Evolutionary conservation across 2,113 vertebrate genomes (phyloP), one percentile per base, ranked within the genome.

Genomic region (Mirza zaza): DNA sequence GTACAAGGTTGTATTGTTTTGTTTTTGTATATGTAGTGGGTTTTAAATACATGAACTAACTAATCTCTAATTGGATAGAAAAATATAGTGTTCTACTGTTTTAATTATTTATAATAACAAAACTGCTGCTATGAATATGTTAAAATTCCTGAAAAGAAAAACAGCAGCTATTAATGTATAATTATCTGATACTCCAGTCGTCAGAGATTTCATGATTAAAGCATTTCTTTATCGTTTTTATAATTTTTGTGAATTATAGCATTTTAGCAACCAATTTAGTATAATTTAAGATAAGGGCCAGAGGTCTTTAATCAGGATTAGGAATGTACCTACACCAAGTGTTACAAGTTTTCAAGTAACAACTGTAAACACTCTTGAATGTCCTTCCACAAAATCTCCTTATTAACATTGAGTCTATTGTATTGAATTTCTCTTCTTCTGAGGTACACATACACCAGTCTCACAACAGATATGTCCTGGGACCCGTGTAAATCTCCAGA

Each of bases 91-190:
- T 29, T 89, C 32, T 70, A 80, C 91, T 70, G 55, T 92, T 94
- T 87, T 76, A 87, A 39, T 92, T 97, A 85, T 85, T 95, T 90
- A 94, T 67, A 96, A 86, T 87, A 97, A 95, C 77, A 82, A 75
- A 96, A 96, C n/a, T 73, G 71, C 77, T 76, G 2, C 87, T 79
- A 45, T 50, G 61, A 94, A 21, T 63, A 67, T 48, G 52, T 92
- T 87, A 90, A 83, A 87, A 79, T 90, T 81, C 55, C 87, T 76
- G 57, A 52, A 91, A 89, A 91, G 90, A 71, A 92, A 92, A 48
- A 57, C 36, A 86, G 79, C 36, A 76, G 65, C 42, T 45, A 21
- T 96, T 96, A 87, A 32, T 79, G 27, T 73, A 27, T 84, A 84
- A 97, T 97, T 95, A 87, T 68, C 80, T 77, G 85, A 82, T 77